Conservation (phyloP, 2,888 invertebrate species). For the Dilophus febrilis region DNA sequence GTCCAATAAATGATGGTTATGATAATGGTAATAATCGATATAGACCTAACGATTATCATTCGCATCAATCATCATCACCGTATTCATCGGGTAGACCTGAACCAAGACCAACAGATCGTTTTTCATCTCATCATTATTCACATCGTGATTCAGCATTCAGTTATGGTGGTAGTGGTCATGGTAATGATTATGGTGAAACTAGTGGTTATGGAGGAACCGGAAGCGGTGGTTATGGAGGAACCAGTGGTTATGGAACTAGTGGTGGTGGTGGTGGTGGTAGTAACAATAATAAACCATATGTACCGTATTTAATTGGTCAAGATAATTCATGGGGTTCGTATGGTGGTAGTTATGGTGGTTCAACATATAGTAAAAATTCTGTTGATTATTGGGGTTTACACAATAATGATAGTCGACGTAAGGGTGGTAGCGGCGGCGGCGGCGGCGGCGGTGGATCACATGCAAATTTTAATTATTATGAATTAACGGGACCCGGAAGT, state of each 20-base stretch:
- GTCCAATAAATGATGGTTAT: background rate
- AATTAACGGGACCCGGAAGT: conserved; percentile 12
- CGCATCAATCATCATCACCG: background rate
- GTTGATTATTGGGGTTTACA: conserved; percentile 37
- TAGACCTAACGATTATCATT: too few relatives aligned
- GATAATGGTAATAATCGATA: background rate
- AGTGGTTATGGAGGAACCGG: too few relatives aligned
- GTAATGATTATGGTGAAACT: too few relatives aligned
- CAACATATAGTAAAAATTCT: conserved; percentile 19
- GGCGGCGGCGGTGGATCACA: too few relatives aligned
- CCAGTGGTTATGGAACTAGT: too few relatives aligned
- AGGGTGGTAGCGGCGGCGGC: conserved; percentile 12
- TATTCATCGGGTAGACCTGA: background rate
- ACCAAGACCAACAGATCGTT: background rate
- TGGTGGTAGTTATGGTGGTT: conserved; percentile 38
- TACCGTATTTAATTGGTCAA: conserved; percentile 39
- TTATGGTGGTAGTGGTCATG: too few relatives aligned
- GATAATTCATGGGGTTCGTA: conserved; percentile 41
- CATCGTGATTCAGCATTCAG: conserved; percentile 8
- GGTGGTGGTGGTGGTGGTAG: too few relatives aligned
- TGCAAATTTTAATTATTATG: conserved; percentile 28
- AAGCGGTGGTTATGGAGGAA: too few relatives aligned
- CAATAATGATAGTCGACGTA: conserved; percentile 24
- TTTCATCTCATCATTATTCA: conserved; percentile 2
- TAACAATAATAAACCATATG: conserved; percentile 24